Percentiles rank a stretch among this genome's conserved stretches.
phyloP scores from a whole-genome alignment of 2,888 invertebrate genomes.

The Diloba caeruleocephala region DNA sequence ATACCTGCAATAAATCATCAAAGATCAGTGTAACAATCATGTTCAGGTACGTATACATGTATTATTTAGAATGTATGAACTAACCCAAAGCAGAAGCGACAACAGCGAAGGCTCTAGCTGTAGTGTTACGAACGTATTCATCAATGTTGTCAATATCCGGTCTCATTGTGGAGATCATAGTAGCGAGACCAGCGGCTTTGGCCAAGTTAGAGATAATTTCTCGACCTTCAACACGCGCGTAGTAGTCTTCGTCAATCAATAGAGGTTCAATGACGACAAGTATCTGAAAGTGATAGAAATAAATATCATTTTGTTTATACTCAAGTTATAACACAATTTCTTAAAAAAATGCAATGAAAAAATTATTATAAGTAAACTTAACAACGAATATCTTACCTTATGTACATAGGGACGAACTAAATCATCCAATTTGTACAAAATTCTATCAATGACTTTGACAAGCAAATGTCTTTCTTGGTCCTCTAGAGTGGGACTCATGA shows the following conservation, averaged over 20 bases:
- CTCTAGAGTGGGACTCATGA: slow-evolving; percentile 99
- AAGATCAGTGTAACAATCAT: neutral
- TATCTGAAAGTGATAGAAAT: slow-evolving; percentile 88
- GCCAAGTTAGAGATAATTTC: slow-evolving; percentile 99
- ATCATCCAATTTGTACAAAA: slow-evolving; percentile 99
- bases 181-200: slow-evolving; percentile 99
- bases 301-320: neutral
- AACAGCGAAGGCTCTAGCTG: slow-evolving; percentile 99
- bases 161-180: slow-evolving; percentile 99
- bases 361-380: too few species aligned
- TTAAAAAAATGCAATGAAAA: too few species aligned
- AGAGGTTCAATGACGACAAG: slow-evolving; percentile 99
- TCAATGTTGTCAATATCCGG: slow-evolving; percentile 99
- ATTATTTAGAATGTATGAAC: neutral
- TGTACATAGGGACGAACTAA: slow-evolving; percentile 99
- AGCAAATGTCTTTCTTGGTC: slow-evolving; percentile 99
- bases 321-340: too few species aligned
- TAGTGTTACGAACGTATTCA: slow-evolving; percentile 99
- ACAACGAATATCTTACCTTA: slow-evolving; percentile 90
- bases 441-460: slow-evolving; percentile 99
- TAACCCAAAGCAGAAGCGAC: slow-evolving; percentile 98
- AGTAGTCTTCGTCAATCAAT: slow-evolving; percentile 99
- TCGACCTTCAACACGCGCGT: slow-evolving; percentile 99
- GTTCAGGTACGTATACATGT: neutral
- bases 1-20: slow-evolving; percentile 88